Percentiles rank a stretch among this genome's conserved stretches.
These are phyloP conservation scores for Oscheius myriophilus DNA, from an alignment of 2,888 invertebrate genomes.

Conservation along the genomic window DNA sequence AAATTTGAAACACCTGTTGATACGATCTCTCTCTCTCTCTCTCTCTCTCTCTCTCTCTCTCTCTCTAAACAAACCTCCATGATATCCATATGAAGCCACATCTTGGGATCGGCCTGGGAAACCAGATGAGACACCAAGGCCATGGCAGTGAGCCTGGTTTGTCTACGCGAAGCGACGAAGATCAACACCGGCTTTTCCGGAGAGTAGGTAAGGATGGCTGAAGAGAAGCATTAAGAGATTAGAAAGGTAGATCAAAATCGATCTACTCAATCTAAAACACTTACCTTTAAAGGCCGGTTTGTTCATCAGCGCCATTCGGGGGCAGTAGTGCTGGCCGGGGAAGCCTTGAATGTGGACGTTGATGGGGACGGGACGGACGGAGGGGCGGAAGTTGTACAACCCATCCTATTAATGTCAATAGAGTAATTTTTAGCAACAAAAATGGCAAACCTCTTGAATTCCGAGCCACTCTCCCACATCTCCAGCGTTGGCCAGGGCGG, in stretches of 20 bases:
- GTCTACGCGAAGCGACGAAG: constrained; percentile 88
- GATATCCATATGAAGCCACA: constrained; percentile 52
- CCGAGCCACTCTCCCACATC: constrained; percentile 96
- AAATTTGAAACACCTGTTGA: too few relatives aligned
- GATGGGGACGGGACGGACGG: constrained; percentile 94
- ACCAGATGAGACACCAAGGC: constrained; percentile 90
- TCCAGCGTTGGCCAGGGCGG: constrained; percentile 94
- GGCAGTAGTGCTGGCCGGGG: constrained; percentile 97
- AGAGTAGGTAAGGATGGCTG: constrained; percentile 88
- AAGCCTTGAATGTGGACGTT: constrained; percentile 94
- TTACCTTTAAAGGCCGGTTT: constrained; percentile 91
- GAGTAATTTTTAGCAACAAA: background rate
- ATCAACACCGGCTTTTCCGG: constrained; percentile 89
- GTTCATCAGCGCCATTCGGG: constrained; percentile 99
- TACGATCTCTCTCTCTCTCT: too few relatives aligned
- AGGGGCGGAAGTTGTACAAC: constrained; percentile 95
- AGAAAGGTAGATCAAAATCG: background rate
- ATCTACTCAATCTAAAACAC: background rate
- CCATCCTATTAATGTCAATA: constrained; percentile 79
- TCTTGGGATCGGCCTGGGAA: constrained; percentile 85
- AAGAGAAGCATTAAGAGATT: too few relatives aligned
- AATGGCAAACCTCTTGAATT: constrained; percentile 74
- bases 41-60: too few relatives aligned
- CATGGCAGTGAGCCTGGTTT: constrained; percentile 85
- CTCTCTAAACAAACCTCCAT: constrained; percentile 37